Conservation (phyloP, 2,113 vertebrate genomes). For the Boulengeromyrus knoepffleri region DNA sequence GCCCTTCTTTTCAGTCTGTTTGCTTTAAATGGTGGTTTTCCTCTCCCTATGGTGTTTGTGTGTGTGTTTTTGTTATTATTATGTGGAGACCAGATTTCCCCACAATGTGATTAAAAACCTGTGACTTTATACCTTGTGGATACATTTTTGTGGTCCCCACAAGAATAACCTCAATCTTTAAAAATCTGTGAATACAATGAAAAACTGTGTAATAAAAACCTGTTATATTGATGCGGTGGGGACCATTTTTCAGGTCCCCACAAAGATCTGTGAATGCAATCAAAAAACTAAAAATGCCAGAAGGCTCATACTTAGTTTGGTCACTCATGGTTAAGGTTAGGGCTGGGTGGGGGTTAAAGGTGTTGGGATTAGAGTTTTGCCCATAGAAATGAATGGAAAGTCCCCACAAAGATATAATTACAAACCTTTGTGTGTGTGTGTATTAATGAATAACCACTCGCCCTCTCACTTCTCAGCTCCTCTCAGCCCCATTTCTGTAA, state of each 20-base stretch:
- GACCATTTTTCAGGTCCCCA: too few species aligned
- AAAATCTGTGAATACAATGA: not conserved
- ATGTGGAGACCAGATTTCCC: conserved; percentile 51
- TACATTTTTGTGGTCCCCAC: not conserved
- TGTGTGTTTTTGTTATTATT: conserved; percentile 22
- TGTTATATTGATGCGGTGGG: too few species aligned
- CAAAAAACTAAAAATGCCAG: not conserved
- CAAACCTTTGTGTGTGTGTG: conserved; percentile 22
- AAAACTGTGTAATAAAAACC: not conserved
- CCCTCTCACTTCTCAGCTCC: not conserved
- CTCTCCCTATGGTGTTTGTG: conserved; percentile 40
- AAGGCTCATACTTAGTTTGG: not conserved
- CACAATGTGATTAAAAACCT: not conserved
- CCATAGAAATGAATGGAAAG: not conserved
- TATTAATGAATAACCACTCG: not conserved
- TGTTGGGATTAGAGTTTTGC: not conserved
- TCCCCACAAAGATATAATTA: not conserved
- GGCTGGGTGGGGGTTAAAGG: not conserved
- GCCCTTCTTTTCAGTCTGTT: conserved; percentile 25
- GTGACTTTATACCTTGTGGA: not conserved
- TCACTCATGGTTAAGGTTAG: not conserved
- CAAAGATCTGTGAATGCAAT: not conserved
- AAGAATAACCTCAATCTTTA: not conserved
- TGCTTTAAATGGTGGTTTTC: conserved; percentile 35
- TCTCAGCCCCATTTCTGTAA: conserved; percentile 36